phyloP scores from a whole-genome alignment of 1,140 invertebrate genomes.

The Tetramorium alpestre region DNA sequence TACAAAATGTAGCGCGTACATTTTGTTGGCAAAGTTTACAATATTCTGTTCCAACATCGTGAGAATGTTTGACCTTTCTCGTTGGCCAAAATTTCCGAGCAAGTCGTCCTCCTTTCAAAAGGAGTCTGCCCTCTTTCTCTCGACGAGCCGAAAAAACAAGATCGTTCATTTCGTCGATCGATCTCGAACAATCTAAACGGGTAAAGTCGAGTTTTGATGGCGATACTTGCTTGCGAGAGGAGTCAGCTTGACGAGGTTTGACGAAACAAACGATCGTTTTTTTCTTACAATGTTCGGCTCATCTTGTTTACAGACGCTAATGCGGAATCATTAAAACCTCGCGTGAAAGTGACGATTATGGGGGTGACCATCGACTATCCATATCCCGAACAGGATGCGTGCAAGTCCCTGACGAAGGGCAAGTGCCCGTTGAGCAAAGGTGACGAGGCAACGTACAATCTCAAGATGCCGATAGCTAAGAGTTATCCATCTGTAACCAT shows the following conservation, averaged over 20 bases:
- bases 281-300: not conserved
- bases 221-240: too few relatives aligned
- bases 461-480: slow-evolving; percentile 73
- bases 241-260: too few relatives aligned
- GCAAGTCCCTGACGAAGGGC: slow-evolving; percentile 63
- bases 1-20: not conserved
- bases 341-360: slow-evolving; percentile 59
- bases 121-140: not conserved
- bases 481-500: slow-evolving; percentile 66
- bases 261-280: too few relatives aligned
- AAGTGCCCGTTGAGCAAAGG: slow-evolving; percentile 76
- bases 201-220: too few relatives aligned
- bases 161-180: too few relatives aligned
- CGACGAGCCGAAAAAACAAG: not conserved
- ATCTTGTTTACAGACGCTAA: slow-evolving; percentile 66
- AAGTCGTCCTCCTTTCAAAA: not conserved
- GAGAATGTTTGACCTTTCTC: not conserved
- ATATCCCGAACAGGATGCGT: slow-evolving; percentile 74
- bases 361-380: slow-evolving; percentile 49
- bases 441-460: slow-evolving; percentile 73
- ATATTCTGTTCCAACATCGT: not conserved
- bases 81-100: not conserved
- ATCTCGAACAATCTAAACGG: not conserved
- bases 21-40: not conserved
- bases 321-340: slow-evolving; percentile 63